These are phyloP conservation scores for Cheilosia pagana DNA, from an alignment of 2,888 invertebrate species.

Conservation along the genomic window DNA sequence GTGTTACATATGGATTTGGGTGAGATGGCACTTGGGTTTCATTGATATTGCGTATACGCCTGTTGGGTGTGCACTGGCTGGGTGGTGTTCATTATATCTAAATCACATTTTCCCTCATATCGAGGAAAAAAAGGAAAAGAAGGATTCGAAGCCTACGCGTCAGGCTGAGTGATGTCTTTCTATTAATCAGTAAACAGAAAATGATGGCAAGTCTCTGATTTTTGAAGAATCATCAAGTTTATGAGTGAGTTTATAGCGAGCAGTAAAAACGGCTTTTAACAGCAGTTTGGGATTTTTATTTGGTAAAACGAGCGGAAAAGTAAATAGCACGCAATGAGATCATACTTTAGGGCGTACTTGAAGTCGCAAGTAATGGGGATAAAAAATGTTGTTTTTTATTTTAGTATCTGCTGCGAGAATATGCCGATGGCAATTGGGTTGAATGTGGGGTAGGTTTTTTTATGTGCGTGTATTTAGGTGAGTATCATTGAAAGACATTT, in stretches of 20 bases:
- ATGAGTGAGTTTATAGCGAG: neutral
- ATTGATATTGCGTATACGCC: conserved; percentile 62
- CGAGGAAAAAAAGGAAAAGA: neutral
- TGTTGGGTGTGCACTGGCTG: conserved; percentile 2
- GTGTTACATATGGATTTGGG: conserved; percentile 59
- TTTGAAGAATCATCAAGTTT: conserved; percentile 5
- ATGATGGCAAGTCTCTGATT: neutral
- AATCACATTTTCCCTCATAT: conserved; percentile 43
- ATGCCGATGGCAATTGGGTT: too few species aligned
- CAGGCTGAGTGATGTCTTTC: conserved; percentile 16
- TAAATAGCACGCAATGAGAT: conserved; percentile 6
- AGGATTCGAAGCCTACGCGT: conserved; percentile 26
- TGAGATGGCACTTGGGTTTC: conserved; percentile 51
- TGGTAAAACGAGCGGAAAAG: conserved; percentile 8
- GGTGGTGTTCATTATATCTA: conserved; percentile 53
- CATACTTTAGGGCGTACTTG: neutral
- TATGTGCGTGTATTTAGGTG: too few species aligned
- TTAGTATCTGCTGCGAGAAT: too few species aligned
- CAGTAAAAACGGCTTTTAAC: neutral
- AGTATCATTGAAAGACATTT: too few species aligned
- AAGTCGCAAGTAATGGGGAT: too few species aligned
- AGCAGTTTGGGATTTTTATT: neutral
- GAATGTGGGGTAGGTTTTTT: too few species aligned
- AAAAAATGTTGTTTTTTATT: too few species aligned
- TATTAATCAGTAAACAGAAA: conserved; percentile 9